phyloP scores from a whole-genome alignment of 2,797 vertebrate genomes.

The Typhlichthys eigenmanni region DNA sequence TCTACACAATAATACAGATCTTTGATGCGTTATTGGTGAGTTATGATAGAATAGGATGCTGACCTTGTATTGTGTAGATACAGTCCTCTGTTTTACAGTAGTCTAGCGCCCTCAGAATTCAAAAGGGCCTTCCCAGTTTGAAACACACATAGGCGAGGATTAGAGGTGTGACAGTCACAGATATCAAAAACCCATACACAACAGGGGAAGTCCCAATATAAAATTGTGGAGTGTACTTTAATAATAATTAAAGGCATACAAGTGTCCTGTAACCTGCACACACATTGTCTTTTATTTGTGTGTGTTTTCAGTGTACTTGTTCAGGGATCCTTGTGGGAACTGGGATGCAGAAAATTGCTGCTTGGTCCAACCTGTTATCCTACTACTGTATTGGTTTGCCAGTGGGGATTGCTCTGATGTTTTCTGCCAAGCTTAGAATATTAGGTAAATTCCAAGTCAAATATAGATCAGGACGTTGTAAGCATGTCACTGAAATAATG shows the following conservation, averaged over 20 bases:
- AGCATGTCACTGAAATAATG: background rate
- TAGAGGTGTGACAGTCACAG: too few species aligned
- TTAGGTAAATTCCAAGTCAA: conserved; percentile 73
- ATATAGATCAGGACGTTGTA: background rate
- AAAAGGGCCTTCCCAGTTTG: too few species aligned
- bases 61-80: conserved; percentile 9
- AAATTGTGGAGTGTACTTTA: too few species aligned
- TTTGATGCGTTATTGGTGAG: conserved; percentile 84
- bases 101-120: too few species aligned
- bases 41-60: conserved; percentile 2
- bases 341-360: conserved; percentile 90
- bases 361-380: conserved; percentile 82
- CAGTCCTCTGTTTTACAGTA: background rate
- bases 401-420: conserved; percentile 85
- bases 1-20: conserved; percentile 80
- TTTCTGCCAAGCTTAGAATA: conserved; percentile 78
- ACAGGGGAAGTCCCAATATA: too few species aligned
- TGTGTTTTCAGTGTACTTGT: conserved; percentile 79
- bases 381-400: conserved; percentile 87
- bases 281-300: conserved; percentile 1
- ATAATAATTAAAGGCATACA: too few species aligned
- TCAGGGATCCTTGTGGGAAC: conserved; percentile 86
- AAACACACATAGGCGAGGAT: too few species aligned
- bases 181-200: too few species aligned
- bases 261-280: background rate